Conservation (phyloP, 35 echinoderm and acorn worm species). For the Heliocidaris tuberculata region DNA sequence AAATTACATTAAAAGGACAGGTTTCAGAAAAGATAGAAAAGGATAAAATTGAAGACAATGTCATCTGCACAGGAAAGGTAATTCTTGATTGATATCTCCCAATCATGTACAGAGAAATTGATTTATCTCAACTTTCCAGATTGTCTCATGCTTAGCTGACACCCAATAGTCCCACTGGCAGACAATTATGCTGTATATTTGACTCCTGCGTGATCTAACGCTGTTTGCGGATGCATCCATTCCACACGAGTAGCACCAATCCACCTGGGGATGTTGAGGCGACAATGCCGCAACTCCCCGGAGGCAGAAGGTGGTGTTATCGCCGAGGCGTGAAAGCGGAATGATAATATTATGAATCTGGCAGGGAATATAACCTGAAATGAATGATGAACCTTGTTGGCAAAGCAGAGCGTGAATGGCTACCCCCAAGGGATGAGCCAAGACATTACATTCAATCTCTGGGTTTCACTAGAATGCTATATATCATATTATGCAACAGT, state of each 20-base stretch:
- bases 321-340: neutral
- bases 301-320: neutral
- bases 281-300: neutral
- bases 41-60: too few relatives aligned
- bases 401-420: neutral
- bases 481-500: neutral
- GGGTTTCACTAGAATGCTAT: neutral
- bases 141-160: neutral
- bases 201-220: neutral
- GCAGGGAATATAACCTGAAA: neutral
- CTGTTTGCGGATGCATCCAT: neutral
- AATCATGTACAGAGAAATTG: neutral
- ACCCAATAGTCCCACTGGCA: neutral
- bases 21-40: too few relatives aligned
- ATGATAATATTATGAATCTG: constrained; percentile 12
- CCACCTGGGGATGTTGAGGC: neutral
- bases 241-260: neutral
- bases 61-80: too few relatives aligned
- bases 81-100: too few relatives aligned
- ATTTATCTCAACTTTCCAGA: neutral
- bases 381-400: neutral
- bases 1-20: too few relatives aligned
- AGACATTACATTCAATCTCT: neutral
- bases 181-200: neutral
- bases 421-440: neutral